Evolutionary conservation across 2,113 vertebrate species (phyloP).

Genomic region (Notiomystis cincta): DNA sequence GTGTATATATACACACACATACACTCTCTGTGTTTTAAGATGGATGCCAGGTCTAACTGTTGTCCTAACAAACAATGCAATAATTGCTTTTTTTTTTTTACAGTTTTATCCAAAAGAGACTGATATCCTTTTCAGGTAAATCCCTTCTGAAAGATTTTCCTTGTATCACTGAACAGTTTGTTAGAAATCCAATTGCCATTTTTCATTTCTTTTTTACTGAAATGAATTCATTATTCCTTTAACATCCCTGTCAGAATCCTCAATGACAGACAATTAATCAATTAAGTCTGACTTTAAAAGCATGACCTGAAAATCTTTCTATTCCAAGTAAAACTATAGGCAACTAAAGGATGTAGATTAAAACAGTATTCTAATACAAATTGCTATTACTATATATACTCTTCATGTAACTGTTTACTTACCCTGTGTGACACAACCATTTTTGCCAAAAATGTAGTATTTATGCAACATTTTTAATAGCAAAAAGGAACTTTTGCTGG

Average conservation of each 20-base stretch:
- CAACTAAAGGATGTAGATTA: neutral
- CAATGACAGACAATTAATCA: neutral
- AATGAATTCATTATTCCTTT: neutral
- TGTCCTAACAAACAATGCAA: neutral
- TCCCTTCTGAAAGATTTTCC: neutral
- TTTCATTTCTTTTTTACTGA: neutral
- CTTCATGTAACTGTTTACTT: neutral
- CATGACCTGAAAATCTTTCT: neutral
- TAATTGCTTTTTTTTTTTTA: neutral
- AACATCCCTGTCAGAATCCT: neutral
- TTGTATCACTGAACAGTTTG: neutral
- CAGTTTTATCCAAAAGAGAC: neutral
- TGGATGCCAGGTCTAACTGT: neutral
- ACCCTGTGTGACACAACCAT: neutral
- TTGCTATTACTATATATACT: neutral
- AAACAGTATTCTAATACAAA: neutral
- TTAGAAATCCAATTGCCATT: neutral
- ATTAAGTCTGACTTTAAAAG: neutral
- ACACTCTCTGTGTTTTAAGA: neutral
- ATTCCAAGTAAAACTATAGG: neutral
- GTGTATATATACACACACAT: accelerated
- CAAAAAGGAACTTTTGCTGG: neutral
- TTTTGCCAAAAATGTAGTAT: neutral
- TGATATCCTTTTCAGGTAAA: neutral
- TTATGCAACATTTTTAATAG: neutral